These are phyloP conservation scores for Lophius americanus DNA, from an alignment of 2,797 vertebrate genomes.

Conservation along the genomic window DNA sequence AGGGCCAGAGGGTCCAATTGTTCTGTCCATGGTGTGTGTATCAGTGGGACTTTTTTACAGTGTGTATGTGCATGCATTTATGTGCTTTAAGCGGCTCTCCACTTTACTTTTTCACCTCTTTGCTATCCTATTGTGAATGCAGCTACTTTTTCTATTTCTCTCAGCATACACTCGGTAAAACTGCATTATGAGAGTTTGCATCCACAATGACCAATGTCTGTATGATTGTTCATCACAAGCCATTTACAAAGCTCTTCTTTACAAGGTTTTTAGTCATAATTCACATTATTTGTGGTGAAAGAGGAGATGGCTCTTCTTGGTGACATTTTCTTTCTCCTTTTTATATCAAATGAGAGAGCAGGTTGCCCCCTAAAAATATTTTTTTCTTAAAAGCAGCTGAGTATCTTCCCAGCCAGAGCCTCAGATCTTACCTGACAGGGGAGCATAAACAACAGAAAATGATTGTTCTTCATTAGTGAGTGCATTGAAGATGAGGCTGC, in stretches of 20 bases:
- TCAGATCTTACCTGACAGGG: slow-evolving; percentile 19
- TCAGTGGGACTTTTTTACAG: background rate
- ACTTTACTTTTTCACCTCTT: slow-evolving; percentile 15
- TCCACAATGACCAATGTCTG: slow-evolving; percentile 35
- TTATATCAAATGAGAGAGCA: slow-evolving; percentile 12
- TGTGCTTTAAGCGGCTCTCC: slow-evolving; percentile 10
- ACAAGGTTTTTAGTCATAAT: slow-evolving; percentile 17
- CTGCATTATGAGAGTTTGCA: slow-evolving; percentile 29
- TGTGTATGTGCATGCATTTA: slow-evolving; percentile 12
- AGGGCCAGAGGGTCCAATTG: slow-evolving; percentile 66
- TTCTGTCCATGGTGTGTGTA: slow-evolving; percentile 55
- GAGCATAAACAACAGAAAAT: slow-evolving; percentile 36
- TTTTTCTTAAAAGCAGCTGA: slow-evolving; percentile 9
- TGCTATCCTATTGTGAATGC: slow-evolving; percentile 27
- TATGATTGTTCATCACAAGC: slow-evolving; percentile 1
- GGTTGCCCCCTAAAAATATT: background rate
- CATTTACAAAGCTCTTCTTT: slow-evolving; percentile 8
- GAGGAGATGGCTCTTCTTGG: background rate
- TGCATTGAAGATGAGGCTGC: slow-evolving; percentile 18
- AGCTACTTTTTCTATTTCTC: slow-evolving; percentile 13
- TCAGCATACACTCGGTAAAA: slow-evolving; percentile 37
- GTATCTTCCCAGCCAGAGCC: slow-evolving; percentile 17
- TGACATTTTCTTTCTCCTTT: slow-evolving; percentile 13
- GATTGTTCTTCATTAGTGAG: slow-evolving; percentile 29
- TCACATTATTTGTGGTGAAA: slow-evolving; percentile 8